Conservation (phyloP, 2,888 invertebrate species). For the Tiphia femorata region DNA sequence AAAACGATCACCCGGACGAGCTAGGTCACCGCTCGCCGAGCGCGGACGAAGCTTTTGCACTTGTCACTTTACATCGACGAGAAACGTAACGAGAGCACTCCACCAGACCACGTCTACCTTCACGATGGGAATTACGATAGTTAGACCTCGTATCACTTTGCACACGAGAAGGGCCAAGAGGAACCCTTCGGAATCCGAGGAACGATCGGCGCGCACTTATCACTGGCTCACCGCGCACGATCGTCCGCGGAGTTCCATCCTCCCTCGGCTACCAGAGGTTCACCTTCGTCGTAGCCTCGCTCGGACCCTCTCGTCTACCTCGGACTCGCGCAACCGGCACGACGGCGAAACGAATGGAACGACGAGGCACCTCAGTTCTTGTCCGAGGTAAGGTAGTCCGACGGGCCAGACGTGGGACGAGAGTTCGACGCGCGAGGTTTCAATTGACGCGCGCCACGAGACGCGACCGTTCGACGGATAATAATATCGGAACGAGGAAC, state of each 20-base stretch:
- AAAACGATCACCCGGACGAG: no score
- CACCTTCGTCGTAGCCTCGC: not conserved
- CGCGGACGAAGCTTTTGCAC: no score
- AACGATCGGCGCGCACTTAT: conserved; percentile 7
- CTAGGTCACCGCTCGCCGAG: no score
- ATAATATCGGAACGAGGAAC: conserved; percentile 9
- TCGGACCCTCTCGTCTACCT: not conserved
- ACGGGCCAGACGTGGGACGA: not conserved
- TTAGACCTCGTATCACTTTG: no score
- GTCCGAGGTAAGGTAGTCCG: not conserved
- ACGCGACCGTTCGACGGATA: conserved; percentile 14
- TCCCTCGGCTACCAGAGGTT: conserved; percentile 7
- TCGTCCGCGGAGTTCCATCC: not conserved
- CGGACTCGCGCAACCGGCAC: not conserved
- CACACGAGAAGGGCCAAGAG: no score
- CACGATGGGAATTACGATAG: no score
- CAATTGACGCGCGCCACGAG: conserved; percentile 6
- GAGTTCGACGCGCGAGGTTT: conserved; percentile 10
- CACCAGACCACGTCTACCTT: no score
- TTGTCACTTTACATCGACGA: no score
- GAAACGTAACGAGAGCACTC: no score
- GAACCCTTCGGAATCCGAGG: no score
- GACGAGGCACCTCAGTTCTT: no score
- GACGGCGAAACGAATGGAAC: not conserved
- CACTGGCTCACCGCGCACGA: conserved; percentile 12